A percentile compares a stretch with the other conserved stretches of the same genome.
These are phyloP conservation scores for Ficedula albicollis DNA, from an alignment of 2,797 vertebrate species.

Conservation along the genomic window DNA sequence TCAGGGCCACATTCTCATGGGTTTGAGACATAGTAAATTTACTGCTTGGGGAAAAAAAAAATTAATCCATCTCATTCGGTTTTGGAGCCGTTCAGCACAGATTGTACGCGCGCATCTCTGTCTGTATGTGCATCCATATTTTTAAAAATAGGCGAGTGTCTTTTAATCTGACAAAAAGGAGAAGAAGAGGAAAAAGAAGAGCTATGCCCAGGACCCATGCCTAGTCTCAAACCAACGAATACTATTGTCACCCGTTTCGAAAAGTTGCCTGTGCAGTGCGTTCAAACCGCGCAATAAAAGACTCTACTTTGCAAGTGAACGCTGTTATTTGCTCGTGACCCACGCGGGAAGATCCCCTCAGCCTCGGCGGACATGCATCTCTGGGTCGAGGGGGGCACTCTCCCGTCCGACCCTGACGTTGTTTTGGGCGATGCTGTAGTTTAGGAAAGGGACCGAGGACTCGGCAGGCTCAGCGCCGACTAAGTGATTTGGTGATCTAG, in stretches of 20 bases:
- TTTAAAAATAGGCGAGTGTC: background rate
- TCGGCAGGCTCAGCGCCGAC: background rate
- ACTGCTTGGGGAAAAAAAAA: background rate
- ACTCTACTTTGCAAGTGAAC: background rate
- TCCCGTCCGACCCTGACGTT: background rate
- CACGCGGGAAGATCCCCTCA: background rate
- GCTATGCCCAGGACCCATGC: background rate
- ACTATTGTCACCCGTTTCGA: background rate
- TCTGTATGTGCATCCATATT: background rate
- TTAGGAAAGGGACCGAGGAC: background rate
- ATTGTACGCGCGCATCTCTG: background rate
- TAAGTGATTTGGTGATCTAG: background rate
- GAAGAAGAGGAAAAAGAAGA: slow-evolving; percentile 19
- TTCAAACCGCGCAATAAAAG: slow-evolving; percentile 36
- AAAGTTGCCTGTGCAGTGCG: slow-evolving; percentile 16
- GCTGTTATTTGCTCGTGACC: background rate
- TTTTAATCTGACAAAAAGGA: background rate
- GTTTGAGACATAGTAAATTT: background rate
- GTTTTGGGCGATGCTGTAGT: background rate
- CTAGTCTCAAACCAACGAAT: slow-evolving; percentile 13
- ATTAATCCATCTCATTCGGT: background rate
- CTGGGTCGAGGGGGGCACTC: background rate
- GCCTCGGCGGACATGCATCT: background rate
- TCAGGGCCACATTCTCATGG: background rate
- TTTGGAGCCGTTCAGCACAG: slow-evolving; percentile 3